These are phyloP conservation scores for Siniperca obscura DNA, from an alignment of 2,797 vertebrate species.

Conservation along the genomic window DNA sequence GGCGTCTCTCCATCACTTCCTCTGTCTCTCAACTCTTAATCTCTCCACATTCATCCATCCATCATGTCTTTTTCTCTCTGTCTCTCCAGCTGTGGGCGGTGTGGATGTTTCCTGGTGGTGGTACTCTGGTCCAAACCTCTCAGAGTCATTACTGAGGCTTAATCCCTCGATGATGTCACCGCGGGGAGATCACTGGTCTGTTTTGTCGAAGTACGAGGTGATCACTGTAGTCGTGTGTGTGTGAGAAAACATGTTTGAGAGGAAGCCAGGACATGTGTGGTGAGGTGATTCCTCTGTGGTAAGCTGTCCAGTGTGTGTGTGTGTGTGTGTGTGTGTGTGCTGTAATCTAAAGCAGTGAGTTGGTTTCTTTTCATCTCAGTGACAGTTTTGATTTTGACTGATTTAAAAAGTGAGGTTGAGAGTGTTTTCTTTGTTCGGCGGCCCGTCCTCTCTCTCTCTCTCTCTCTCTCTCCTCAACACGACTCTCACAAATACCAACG, in stretches of 20 bases:
- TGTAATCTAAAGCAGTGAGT: slow-evolving; percentile 39
- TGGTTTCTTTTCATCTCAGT: slow-evolving; percentile 30
- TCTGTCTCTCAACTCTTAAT: neutral
- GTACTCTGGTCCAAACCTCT: slow-evolving; percentile 1
- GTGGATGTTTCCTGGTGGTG: slow-evolving; percentile 22
- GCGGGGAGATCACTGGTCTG: neutral
- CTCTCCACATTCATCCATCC: neutral
- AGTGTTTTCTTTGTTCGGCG: slow-evolving; percentile 40
- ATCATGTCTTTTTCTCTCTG: neutral
- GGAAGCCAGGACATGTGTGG: slow-evolving; percentile 22
- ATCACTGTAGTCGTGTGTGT: slow-evolving; percentile 10
- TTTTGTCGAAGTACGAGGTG: neutral
- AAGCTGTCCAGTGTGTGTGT: slow-evolving; percentile 17
- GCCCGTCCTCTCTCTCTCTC: neutral
- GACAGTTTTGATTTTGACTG: slow-evolving; percentile 39
- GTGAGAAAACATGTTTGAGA: slow-evolving; percentile 37
- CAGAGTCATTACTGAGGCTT: slow-evolving; percentile 12
- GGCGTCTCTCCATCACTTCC: slow-evolving; percentile 13
- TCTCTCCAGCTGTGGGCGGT: neutral
- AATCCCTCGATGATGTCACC: slow-evolving; percentile 51
- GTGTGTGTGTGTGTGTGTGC: slow-evolving; percentile 15
- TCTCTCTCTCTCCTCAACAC: slow-evolving; percentile 13
- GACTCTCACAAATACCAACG: slow-evolving; percentile 42
- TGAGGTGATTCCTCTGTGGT: slow-evolving; percentile 3
- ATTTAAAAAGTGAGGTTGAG: slow-evolving; percentile 31